phyloP scores from a whole-genome alignment of 2,797 vertebrate species.

The Kryptolebias ocellatus region DNA sequence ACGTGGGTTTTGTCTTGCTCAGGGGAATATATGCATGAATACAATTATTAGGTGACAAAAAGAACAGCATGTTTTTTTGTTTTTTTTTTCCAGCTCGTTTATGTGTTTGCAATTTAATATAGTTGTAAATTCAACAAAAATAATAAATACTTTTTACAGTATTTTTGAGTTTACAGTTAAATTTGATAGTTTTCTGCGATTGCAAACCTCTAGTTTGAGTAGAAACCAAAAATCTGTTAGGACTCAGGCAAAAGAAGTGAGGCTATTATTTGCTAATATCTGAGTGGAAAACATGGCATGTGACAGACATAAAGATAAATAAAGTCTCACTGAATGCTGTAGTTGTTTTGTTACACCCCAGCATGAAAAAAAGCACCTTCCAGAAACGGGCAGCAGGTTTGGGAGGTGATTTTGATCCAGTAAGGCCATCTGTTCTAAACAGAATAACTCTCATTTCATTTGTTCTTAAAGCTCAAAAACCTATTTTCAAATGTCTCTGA shows the following conservation, averaged over 20 bases:
- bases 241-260: neutral
- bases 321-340: neutral
- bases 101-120: neutral
- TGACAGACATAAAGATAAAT: no score
- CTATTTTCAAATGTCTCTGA: neutral
- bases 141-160: no score
- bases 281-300: neutral
- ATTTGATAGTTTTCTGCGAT: neutral
- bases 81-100: neutral
- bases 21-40: slow-evolving; percentile 4
- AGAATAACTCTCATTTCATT: neutral
- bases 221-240: neutral
- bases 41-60: neutral
- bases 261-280: neutral
- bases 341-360: neutral
- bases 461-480: neutral
- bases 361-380: neutral
- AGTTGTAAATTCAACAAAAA: neutral
- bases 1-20: neutral
- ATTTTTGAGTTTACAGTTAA: neutral
- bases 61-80: neutral
- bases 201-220: neutral
- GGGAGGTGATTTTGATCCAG: neutral
- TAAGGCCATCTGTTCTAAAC: neutral
- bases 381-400: neutral